Conservation (phyloP, 92 coral and sea anemone species). For the Heteractis magnifica region DNA sequence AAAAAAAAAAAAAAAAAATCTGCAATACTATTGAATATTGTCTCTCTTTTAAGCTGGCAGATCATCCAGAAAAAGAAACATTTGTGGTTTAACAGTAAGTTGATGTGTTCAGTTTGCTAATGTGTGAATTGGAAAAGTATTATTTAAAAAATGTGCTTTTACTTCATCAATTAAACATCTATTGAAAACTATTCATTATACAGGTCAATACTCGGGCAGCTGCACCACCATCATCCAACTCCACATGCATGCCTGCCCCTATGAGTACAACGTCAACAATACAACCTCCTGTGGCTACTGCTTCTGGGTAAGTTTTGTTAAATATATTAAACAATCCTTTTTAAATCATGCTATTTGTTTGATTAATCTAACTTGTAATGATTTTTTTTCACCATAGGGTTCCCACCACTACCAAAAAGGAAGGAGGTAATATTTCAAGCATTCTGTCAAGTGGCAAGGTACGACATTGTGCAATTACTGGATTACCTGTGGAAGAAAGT, state of each 20-base stretch:
- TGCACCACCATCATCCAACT: constrained; percentile 28
- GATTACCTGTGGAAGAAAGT: no score
- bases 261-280: constrained; percentile 17
- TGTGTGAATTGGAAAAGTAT: no score
- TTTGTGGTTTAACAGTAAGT: constrained; percentile 91
- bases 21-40: not conserved
- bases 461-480: not conserved
- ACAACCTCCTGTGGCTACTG: constrained; percentile 23
- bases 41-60: constrained; percentile 69
- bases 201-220: constrained; percentile 68
- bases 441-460: constrained; percentile 97
- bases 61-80: constrained; percentile 93
- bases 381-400: constrained; percentile 13
- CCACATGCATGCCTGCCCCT: constrained; percentile 40
- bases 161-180: no score
- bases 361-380: not conserved
- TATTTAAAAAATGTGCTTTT: no score
- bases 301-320: constrained; percentile 22
- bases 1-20: no score
- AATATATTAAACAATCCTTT: not conserved
- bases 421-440: constrained; percentile 67
- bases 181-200: no score
- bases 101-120: no score
- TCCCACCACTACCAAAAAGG: constrained; percentile 47
- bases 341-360: not conserved